phyloP scores from a whole-genome alignment of 2,888 invertebrate genomes.

The Dicranocentrus wangi region DNA sequence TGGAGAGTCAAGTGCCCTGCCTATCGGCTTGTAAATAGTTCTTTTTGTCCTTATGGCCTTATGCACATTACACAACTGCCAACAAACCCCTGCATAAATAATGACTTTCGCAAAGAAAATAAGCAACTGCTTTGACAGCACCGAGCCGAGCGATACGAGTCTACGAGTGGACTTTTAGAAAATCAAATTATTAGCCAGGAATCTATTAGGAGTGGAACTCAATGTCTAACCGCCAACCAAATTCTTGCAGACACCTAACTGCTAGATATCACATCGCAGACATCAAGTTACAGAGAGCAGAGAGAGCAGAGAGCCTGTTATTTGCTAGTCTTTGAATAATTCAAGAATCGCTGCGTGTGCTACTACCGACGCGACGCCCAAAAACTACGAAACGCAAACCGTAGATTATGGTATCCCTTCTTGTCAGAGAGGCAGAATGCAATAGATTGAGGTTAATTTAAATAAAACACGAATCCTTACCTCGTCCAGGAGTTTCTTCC shows the following conservation, averaged over 20 bases:
- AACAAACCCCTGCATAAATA: no score
- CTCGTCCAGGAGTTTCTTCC: conserved; percentile 91
- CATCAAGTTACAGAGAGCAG: background rate
- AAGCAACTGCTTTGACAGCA: no score
- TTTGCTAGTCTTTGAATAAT: conserved; percentile 27
- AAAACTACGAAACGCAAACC: conserved; percentile 8
- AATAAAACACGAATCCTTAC: conserved; percentile 73
- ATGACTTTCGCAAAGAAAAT: no score
- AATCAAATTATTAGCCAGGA: conserved; percentile 36
- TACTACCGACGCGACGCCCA: background rate
- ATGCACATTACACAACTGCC: no score
- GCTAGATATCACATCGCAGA: no score
- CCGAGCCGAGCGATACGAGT: background rate
- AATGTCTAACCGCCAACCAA: background rate
- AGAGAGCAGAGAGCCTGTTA: background rate
- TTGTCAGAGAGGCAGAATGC: conserved; percentile 18
- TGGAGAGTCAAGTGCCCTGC: no score
- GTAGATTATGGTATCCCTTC: conserved; percentile 19
- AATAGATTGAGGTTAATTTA: conserved; percentile 37
- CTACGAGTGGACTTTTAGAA: background rate
- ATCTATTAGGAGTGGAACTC: background rate
- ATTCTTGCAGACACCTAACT: no score
- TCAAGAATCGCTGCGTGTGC: conserved; percentile 6
- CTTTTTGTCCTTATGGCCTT: no score
- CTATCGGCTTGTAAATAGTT: no score